phyloP scores from a whole-genome alignment of 1,140 invertebrate species.

The Drosophila rhopaloa region DNA sequence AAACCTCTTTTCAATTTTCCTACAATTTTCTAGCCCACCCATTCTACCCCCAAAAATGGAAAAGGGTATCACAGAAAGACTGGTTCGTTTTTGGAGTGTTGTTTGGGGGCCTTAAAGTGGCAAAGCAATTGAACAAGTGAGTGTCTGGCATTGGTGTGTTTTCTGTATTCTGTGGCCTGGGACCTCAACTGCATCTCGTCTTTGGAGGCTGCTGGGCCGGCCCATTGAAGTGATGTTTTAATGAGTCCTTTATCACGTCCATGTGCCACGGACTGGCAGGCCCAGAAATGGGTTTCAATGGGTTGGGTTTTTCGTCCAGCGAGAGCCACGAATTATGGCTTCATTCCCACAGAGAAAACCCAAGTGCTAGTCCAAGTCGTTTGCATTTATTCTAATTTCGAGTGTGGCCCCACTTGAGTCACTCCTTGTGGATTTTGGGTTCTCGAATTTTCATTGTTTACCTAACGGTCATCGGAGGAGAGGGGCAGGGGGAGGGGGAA shows the following conservation, averaged over 20 bases:
- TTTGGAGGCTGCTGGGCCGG: constrained; percentile 75
- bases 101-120: constrained; percentile 70
- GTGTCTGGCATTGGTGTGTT: constrained; percentile 15
- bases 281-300: constrained; percentile 41
- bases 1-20: too few species aligned
- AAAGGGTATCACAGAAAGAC: constrained; percentile 63
- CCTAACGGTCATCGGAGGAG: constrained; percentile 52
- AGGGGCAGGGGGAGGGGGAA: neutral
- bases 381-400: constrained; percentile 74
- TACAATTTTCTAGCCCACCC: neutral
- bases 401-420: constrained; percentile 62
- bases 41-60: neutral
- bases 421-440: constrained; percentile 29
- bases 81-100: constrained; percentile 56
- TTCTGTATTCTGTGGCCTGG: constrained; percentile 14
- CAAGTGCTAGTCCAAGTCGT: constrained; percentile 21
- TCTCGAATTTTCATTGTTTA: constrained; percentile 44
- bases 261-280: constrained; percentile 44
- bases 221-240: constrained; percentile 82
- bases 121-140: constrained; percentile 81
- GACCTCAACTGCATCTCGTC: constrained; percentile 16
- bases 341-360: constrained; percentile 60
- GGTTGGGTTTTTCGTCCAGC: constrained; percentile 6
- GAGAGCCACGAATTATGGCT: constrained; percentile 71
- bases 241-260: constrained; percentile 82